These are phyloP conservation scores for Pristis pectinata DNA, from an alignment of 2,797 vertebrate genomes.

Conservation along the genomic window DNA sequence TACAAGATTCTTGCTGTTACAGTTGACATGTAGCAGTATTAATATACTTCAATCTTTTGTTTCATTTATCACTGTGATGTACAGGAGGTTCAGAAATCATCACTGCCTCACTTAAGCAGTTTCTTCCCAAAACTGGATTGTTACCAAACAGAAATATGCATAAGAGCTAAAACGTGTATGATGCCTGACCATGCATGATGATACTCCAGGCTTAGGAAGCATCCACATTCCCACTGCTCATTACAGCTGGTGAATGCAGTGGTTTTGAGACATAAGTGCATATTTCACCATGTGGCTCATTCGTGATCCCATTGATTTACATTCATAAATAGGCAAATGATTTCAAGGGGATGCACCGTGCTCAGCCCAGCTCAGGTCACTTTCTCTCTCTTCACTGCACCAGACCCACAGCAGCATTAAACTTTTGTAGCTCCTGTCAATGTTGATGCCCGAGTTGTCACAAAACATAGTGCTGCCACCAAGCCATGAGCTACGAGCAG, in stretches of 20 bases:
- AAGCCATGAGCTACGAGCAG: too few relatives aligned
- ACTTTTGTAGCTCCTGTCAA: too few relatives aligned
- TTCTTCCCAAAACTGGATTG: background rate
- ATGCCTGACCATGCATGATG: background rate
- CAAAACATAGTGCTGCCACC: too few relatives aligned
- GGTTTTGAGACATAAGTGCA: background rate
- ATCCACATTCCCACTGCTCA: background rate
- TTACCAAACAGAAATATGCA: background rate
- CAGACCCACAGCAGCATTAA: too few relatives aligned
- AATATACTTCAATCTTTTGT: background rate
- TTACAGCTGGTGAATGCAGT: background rate
- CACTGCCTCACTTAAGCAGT: background rate
- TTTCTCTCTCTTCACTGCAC: too few relatives aligned
- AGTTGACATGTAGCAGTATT: background rate
- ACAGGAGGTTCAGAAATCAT: background rate
- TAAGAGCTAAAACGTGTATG: background rate
- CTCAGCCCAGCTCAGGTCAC: too few relatives aligned
- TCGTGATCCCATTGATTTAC: background rate
- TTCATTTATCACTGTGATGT: background rate
- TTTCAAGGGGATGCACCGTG: background rate
- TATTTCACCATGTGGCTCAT: background rate
- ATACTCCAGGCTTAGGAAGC: background rate
- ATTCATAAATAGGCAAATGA: background rate
- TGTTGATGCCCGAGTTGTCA: too few relatives aligned
- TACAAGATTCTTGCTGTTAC: background rate